Conservation (phyloP, 2,797 vertebrate genomes). For the Anabacerthia variegaticeps region DNA sequence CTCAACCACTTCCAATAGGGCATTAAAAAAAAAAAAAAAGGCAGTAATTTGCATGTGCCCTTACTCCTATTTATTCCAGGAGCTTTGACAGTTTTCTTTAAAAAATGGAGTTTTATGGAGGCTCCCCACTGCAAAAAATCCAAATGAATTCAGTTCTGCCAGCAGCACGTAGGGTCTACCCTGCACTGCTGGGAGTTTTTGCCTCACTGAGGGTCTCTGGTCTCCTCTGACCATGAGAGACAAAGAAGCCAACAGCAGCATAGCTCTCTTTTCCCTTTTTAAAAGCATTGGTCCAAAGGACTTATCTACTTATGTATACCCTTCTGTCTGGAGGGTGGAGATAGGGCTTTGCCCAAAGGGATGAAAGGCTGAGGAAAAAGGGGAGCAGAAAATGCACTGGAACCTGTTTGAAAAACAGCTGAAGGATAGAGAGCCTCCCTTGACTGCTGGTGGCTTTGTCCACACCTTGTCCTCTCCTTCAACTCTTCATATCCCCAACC, state of each 20-base stretch:
- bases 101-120: background rate
- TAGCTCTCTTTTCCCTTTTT: background rate
- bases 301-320: background rate
- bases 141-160: background rate
- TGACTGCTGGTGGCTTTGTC: background rate
- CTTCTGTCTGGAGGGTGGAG: background rate
- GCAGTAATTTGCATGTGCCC: background rate
- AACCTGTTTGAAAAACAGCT: background rate
- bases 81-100: background rate
- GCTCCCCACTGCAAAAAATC: background rate
- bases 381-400: background rate
- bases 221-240: fast-evolving
- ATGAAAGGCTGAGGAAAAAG: background rate
- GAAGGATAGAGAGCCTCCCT: background rate
- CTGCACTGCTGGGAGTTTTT: background rate
- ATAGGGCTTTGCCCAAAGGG: background rate
- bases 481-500: background rate
- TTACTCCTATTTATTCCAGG: background rate
- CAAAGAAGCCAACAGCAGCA: background rate
- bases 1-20: background rate
- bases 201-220: background rate
- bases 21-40: background rate
- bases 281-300: background rate
- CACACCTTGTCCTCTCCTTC: background rate
- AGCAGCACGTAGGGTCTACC: background rate